Evolutionary conservation across 2,113 vertebrate genomes (phyloP).

Genomic region (Porphyrio hochstetteri): DNA sequence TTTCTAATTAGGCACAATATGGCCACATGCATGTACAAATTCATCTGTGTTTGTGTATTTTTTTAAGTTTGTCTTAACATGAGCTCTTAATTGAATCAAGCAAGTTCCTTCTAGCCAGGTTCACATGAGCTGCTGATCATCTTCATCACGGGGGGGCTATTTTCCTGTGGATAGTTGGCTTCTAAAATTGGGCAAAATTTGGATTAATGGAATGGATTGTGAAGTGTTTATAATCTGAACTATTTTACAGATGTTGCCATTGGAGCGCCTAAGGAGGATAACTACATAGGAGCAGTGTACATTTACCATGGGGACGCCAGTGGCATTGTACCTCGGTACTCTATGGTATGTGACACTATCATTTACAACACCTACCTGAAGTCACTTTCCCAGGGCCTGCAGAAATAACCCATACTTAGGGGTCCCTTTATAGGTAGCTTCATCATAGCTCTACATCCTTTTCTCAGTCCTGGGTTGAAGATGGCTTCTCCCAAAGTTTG

Average conservation of each 20-base stretch:
- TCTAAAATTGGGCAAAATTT: background rate
- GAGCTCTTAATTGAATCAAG: background rate
- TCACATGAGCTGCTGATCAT: background rate
- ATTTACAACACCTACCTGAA: background rate
- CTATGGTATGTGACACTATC: slow-evolving; percentile 83
- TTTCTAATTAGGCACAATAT: background rate
- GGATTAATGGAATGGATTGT: background rate
- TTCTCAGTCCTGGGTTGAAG: background rate
- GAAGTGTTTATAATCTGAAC: background rate
- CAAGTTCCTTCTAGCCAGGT: background rate
- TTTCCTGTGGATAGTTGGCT: background rate
- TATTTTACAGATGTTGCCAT: slow-evolving; percentile 89
- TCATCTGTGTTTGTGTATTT: background rate
- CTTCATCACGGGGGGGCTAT: background rate
- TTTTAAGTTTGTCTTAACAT: background rate
- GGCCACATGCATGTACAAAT: background rate
- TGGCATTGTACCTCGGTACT: slow-evolving; percentile 88
- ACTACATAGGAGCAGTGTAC: slow-evolving; percentile 89
- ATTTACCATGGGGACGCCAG: slow-evolving; percentile 90
- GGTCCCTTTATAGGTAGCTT: background rate
- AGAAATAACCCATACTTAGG: background rate
- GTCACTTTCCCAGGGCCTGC: background rate
- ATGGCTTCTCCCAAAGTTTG: background rate
- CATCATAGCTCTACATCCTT: background rate
- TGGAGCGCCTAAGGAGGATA: slow-evolving; percentile 92